phyloP scores from a whole-genome alignment of 2,888 invertebrate genomes.

The Lycia hirtaria region DNA sequence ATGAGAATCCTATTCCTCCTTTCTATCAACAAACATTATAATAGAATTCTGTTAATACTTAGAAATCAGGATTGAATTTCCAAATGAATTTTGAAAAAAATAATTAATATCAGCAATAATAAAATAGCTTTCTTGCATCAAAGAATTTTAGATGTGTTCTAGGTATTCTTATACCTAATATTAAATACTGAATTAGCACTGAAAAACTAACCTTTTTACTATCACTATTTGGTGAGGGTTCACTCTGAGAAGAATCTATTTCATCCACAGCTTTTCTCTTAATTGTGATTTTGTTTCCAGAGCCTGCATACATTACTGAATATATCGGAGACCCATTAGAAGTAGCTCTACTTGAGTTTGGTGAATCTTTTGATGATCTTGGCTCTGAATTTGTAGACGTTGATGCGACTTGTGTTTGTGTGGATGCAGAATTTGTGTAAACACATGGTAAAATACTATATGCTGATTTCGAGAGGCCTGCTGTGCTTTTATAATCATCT shows the following conservation, averaged over 20 bases:
- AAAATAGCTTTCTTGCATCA: too few species aligned
- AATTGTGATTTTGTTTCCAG: conserved; percentile 93
- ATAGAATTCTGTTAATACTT: too few species aligned
- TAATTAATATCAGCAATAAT: too few species aligned
- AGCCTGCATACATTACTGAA: conserved; percentile 92
- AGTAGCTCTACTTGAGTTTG: conserved; percentile 70
- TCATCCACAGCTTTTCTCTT: conserved; percentile 90
- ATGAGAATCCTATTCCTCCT: too few species aligned
- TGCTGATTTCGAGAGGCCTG: conserved; percentile 90
- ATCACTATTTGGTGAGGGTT: conserved; percentile 64
- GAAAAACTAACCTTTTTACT: conserved; percentile 51
- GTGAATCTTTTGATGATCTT: conserved; percentile 69
- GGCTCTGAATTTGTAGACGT: conserved; percentile 65
- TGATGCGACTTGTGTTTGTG: conserved; percentile 72
- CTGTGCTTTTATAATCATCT: conserved; percentile 90
- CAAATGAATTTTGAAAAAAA: too few species aligned
- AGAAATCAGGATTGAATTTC: too few species aligned
- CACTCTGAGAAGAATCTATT: conserved; percentile 73
- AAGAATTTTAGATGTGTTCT: too few species aligned
- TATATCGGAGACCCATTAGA: conserved; percentile 84
- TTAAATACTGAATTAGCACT: neutral
- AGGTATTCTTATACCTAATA: too few species aligned
- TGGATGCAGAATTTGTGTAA: conserved; percentile 87
- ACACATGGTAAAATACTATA: conserved; percentile 91
- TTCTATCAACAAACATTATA: too few species aligned